Conservation (phyloP, 1,140 invertebrate genomes). For the Piezodorus guildinii region DNA sequence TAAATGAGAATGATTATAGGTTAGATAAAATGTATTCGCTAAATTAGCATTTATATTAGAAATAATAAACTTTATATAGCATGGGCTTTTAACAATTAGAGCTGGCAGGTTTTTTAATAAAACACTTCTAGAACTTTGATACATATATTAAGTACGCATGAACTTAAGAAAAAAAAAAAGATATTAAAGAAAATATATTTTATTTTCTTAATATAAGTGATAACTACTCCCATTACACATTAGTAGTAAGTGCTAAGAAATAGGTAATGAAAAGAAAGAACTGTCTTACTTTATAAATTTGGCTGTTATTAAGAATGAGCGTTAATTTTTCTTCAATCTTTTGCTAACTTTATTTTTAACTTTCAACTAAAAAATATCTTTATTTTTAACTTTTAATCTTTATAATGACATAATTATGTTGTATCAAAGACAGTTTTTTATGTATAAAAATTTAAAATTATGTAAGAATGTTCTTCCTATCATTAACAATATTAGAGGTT, state of each 20-base stretch:
- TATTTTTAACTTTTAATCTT: background rate
- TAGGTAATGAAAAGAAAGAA: slow-evolving; percentile 4
- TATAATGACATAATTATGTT: background rate
- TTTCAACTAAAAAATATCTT: background rate
- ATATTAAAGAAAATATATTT: slow-evolving; percentile 10
- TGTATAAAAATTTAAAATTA: background rate
- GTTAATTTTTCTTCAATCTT: background rate
- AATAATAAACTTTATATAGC: slow-evolving; percentile 17
- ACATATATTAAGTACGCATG: background rate
- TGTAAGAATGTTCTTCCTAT: background rate
- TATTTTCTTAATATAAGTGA: background rate
- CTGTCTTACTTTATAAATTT: slow-evolving; percentile 1
- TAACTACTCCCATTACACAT: background rate
- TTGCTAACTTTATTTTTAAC: too few relatives aligned
- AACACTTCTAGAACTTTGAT: slow-evolving; percentile 10
- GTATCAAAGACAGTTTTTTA: background rate
- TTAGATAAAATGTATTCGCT: slow-evolving; percentile 20
- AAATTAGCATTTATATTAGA: slow-evolving; percentile 20
- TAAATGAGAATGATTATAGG: slow-evolving; percentile 16
- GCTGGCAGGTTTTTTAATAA: slow-evolving; percentile 19
- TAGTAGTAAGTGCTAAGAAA: background rate
- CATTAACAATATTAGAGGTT: background rate
- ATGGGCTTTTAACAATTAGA: slow-evolving; percentile 20
- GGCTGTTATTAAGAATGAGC: background rate
- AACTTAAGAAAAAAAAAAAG: slow-evolving; percentile 7